Evolutionary conservation across 2,797 vertebrate species (phyloP).

Genomic region (Gobionotothen gibberifrons): DNA sequence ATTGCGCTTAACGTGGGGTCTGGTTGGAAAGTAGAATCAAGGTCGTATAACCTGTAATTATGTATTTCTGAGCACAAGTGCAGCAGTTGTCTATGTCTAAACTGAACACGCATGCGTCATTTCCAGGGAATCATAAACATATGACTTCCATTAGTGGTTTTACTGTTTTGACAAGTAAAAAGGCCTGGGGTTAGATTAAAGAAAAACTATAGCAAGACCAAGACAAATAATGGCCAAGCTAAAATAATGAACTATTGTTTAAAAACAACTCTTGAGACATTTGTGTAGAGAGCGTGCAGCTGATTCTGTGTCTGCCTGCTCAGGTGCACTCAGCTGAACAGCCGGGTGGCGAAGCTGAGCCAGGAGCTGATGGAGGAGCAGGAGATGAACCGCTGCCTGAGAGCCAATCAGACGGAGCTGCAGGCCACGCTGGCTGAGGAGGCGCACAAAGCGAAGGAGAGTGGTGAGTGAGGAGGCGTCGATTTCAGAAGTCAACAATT

Average conservation of each 20-base stretch:
- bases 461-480: slow-evolving; percentile 48
- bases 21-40: no score
- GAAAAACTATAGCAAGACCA: no score
- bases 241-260: no score
- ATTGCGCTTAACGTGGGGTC: not conserved
- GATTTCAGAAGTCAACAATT: not conserved
- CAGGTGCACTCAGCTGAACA: slow-evolving; percentile 91
- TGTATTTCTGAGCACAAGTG: no score
- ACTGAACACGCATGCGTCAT: not conserved
- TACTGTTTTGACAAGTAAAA: no score
- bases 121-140: no score
- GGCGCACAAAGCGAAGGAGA: slow-evolving; percentile 87
- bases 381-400: slow-evolving; percentile 95
- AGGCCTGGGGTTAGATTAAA: no score
- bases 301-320: not conserved
- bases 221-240: no score
- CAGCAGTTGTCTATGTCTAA: not conserved
- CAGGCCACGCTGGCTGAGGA: slow-evolving; percentile 92
- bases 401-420: slow-evolving; percentile 92
- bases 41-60: no score
- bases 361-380: slow-evolving; percentile 96
- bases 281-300: not conserved
- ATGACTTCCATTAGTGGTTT: no score
- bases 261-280: not conserved
- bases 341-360: slow-evolving; percentile 88